A percentile compares a stretch with the other conserved stretches of the same genome.
Conservation (phyloP, 2,113 vertebrate species). For the Zapornia atra region DNA sequence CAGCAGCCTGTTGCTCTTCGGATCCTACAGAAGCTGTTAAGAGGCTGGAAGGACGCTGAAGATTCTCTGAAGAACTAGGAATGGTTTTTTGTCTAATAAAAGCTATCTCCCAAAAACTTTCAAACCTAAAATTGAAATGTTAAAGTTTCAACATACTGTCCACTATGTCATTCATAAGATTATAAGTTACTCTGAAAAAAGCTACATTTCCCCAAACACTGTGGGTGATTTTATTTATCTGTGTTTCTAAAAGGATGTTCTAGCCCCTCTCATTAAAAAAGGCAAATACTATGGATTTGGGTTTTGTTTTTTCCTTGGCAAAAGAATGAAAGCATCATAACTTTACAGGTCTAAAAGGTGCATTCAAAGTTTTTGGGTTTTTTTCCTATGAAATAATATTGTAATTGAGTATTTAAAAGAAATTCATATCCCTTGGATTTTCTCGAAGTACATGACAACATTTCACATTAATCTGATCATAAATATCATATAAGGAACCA, state of each 20-base stretch:
- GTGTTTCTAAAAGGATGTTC: not conserved
- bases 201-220: not conserved
- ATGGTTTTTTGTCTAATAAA: conserved; percentile 84
- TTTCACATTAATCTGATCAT: not conserved
- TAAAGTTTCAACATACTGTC: not conserved
- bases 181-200: not conserved
- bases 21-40: conserved; percentile 21
- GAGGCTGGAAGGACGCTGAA: conserved; percentile 69
- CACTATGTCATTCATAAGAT: not conserved
- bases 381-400: not conserved
- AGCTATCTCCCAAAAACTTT: conserved; percentile 88
- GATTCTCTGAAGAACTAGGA: conserved; percentile 69
- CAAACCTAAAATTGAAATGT: conserved; percentile 76
- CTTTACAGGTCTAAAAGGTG: not conserved
- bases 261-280: not conserved
- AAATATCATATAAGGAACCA: not conserved
- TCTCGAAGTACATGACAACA: not conserved
- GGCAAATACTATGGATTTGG: not conserved
- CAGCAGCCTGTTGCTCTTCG: conserved; percentile 61
- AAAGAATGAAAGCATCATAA: not conserved
- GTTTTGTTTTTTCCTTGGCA: not conserved
- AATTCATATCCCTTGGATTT: not conserved
- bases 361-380: not conserved
- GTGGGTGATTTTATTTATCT: not conserved
- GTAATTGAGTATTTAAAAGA: not conserved